Evolutionary conservation across 2,797 vertebrate genomes (phyloP), one percentile per base, ranked within the genome.

Genomic region (Semaprochilodus insignis): DNA sequence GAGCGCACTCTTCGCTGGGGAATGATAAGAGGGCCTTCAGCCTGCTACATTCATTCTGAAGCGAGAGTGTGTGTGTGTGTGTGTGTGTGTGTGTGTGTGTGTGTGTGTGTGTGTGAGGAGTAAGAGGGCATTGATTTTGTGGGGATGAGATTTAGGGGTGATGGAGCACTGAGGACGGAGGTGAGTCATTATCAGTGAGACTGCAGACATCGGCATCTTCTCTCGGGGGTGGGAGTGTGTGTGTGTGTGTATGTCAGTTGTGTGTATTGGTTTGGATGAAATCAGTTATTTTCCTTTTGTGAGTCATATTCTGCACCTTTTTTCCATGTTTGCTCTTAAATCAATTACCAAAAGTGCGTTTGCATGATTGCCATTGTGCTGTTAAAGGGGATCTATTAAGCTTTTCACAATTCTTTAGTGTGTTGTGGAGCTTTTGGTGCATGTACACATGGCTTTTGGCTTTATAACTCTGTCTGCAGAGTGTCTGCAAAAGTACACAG

Each of bases 41-140:
- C 25, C 63, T 74, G 72, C 75, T 72, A 57, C 62, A 80, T 79
- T 81, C 74, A 70, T 62, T 74, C 72, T 60, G 59, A 51, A 75
- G 80, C 36, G 65, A 74, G 75, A 78, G 79, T 63, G 78, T 34
- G 62, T 17, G 54, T 36, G 73, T 77, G 80, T 60, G 80, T 74
- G 72, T 40, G 60, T 40, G 40, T 71, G 55, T 80, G 78, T 62
- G 62, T 23, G 65, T 36, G 63, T 70, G 80, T 60, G 72, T 66
- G 71, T 25, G 60, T 36, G 75, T 5, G 74, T 21, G 59, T 19
- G 73, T n/a, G 74, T 48, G 83, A 74, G 48, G 65, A 77, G 82
- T 66, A 76, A 74, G 80, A 74, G 59, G 78, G 73, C 84, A 85
- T 85, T 86, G 83, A 87, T 87, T 87, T 87, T 86, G 83, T n/a